phyloP scores from a whole-genome alignment of 2,888 invertebrate species.

The Therioaphis trifolii region DNA sequence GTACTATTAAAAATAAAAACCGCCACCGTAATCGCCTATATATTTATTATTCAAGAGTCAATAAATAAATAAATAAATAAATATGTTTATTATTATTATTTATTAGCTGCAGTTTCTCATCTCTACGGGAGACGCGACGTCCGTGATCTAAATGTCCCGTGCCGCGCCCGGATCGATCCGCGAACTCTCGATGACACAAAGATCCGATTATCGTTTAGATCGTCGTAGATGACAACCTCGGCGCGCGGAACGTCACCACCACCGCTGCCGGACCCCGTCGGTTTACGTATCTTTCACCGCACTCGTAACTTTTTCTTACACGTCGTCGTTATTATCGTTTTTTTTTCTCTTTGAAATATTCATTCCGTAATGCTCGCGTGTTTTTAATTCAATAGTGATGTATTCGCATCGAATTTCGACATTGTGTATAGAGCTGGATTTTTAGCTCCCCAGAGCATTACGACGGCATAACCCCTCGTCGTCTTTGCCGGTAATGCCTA shows the following conservation, averaged over 20 bases:
- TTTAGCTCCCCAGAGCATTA: slow-evolving; percentile 42
- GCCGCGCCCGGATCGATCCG: too few relatives aligned
- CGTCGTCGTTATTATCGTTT: neutral
- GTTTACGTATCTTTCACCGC: too few relatives aligned
- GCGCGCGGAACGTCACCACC: too few relatives aligned
- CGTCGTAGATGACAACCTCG: too few relatives aligned
- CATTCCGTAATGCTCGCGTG: too few relatives aligned
- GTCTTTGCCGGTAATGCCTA: neutral
- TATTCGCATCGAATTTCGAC: slow-evolving; percentile 43
- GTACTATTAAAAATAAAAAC: slow-evolving; percentile 22
- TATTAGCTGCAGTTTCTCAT: too few relatives aligned
- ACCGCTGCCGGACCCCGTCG: too few relatives aligned
- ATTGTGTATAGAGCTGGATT: neutral
- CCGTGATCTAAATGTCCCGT: neutral
- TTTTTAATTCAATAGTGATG: slow-evolving; percentile 40
- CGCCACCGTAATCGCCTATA: neutral
- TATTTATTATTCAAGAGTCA: slow-evolving; percentile 36
- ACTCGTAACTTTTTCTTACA: too few relatives aligned
- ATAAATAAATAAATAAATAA: too few relatives aligned
- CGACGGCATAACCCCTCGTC: neutral
- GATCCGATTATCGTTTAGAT: neutral
- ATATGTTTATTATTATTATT: too few relatives aligned
- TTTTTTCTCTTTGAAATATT: neutral
- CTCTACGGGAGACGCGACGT: neutral
- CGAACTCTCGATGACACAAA: neutral